Evolutionary conservation across 2,113 vertebrate genomes (phyloP), one percentile per base, ranked within the genome.

Genomic region (Leptobrachium leishanense): DNA sequence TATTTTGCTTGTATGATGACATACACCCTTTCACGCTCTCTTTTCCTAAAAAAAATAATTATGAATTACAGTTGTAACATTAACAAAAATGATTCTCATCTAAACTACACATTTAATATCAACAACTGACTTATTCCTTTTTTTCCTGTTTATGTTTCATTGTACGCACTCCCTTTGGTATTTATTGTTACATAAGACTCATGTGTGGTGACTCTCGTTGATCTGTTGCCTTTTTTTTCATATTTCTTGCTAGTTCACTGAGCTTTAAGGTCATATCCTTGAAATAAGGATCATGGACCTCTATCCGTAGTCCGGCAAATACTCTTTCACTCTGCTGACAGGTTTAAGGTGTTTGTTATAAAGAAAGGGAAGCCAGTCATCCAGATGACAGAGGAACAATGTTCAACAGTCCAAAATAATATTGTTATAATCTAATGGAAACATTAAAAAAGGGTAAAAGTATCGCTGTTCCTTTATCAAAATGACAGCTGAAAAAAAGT

Each of bases 351-450:
- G 69, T 72, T 83, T 85, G 86, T 87, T 85, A 82, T 43, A 76
- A 82, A 75, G 81, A 86, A 85, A 85, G 84, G 81, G 72, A 86
- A 63, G 41, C 44, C 87, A 85, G 71, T 78, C 85, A 86, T 84
- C 83, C 89, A 78, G 57, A 82, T 11, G 42, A 74, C 72, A 88
- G 84, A 85, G 75, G 65, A 42, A 85, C 85, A 64, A 62, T 66
- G 50, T 80, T 20, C 8, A n/a, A 76, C 20, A 81, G 83, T 82
- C 86, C 68, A 84, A 83, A 87, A 82, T 11, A 82, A 80, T 39
- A 85, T n/a, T 70, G 83, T 75, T 82, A 86, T 69, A 87, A 79
- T 57, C 10, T 72, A 42, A 84, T 85, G 9, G 81, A 83, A 67
- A 82, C 63, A 57, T 12, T 83, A 71, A 75, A 74, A 75, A 79